These are phyloP conservation scores for Amphipoea lucens DNA, from an alignment of 2,888 invertebrate species.

Conservation along the genomic window DNA sequence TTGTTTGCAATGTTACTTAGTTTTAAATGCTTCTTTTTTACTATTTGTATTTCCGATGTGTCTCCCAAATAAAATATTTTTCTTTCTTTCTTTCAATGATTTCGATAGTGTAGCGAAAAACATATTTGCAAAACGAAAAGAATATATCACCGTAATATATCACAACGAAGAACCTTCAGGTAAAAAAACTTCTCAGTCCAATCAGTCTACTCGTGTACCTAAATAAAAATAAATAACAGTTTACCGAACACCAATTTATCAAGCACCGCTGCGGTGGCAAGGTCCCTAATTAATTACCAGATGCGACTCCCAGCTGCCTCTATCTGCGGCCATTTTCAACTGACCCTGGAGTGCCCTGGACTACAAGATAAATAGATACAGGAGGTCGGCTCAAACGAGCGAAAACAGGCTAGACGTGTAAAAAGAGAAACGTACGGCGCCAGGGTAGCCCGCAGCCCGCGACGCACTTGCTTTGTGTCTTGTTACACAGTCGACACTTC, in stretches of 20 bases:
- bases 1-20: not conserved
- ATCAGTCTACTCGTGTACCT: not conserved
- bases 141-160: slow-evolving; percentile 1
- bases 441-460: too few species aligned
- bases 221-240: slow-evolving; percentile 9
- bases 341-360: slow-evolving; percentile 7
- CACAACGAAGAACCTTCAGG: not conserved
- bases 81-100: not conserved
- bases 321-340: slow-evolving; percentile 16
- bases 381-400: not conserved
- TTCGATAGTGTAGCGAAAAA: not conserved
- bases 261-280: slow-evolving; percentile 5
- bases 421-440: not conserved
- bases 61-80: not conserved
- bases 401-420: not conserved
- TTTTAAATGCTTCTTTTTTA: not conserved
- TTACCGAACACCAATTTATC: slow-evolving; percentile 40
- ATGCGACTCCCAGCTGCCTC: not conserved
- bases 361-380: slow-evolving; percentile 8
- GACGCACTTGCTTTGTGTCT: too few species aligned
- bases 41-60: not conserved
- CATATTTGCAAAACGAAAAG: not conserved
- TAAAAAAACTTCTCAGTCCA: not conserved
- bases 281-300: slow-evolving; percentile 35
- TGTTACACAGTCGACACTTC: too few species aligned